phyloP scores from a whole-genome alignment of 2,888 invertebrate genomes.

The Spodoptera littoralis region DNA sequence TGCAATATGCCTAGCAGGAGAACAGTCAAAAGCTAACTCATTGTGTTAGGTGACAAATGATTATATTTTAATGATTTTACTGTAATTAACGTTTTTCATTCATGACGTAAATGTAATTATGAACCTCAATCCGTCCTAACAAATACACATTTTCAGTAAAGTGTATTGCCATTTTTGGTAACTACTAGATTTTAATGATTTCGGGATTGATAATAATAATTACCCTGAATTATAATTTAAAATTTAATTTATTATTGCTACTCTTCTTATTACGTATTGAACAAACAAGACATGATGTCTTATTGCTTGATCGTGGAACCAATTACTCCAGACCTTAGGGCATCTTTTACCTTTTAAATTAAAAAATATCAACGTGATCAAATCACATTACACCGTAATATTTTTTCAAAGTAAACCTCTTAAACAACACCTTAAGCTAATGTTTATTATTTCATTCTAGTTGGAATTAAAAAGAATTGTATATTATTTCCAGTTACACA shows the following conservation, averaged over 20 bases:
- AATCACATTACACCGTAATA: neutral
- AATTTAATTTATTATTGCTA: conserved; percentile 47
- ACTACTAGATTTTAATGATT: conserved; percentile 5
- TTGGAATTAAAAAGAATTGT: conserved; percentile 3
- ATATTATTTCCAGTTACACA: conserved; percentile 8
- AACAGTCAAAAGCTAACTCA: no score
- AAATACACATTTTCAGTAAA: no score
- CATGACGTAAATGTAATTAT: no score
- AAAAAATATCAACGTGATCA: conserved; percentile 5
- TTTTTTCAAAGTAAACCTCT: neutral
- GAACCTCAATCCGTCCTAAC: no score
- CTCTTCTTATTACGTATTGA: conserved; percentile 26
- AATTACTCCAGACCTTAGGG: no score
- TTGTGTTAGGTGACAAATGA: no score
- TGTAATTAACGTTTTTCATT: no score
- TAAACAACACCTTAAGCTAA: neutral
- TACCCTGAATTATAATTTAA: conserved; percentile 39
- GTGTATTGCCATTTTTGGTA: neutral
- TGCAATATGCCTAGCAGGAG: no score
- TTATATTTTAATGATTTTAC: no score
- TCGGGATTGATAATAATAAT: conserved; percentile 22
- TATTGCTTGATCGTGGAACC: conserved; percentile 4
- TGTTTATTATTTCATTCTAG: conserved; percentile 6
- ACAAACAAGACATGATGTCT: conserved; percentile 10
- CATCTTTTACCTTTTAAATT: conserved; percentile 1